Evolutionary conservation across 2,113 vertebrate species (phyloP).

Genomic region (Papio anubis): DNA sequence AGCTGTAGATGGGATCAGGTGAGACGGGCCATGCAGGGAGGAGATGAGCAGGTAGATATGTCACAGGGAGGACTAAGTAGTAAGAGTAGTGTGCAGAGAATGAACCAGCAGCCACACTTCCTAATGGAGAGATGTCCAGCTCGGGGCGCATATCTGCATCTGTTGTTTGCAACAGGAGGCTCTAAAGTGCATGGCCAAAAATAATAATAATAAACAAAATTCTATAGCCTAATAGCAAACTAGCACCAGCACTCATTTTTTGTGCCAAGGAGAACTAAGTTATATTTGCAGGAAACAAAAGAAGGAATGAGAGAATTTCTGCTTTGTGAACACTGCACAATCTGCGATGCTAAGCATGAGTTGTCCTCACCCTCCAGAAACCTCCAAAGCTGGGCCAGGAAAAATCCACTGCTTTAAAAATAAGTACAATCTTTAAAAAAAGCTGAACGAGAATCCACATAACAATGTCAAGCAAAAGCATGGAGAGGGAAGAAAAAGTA

Average conservation of each 20-base stretch:
- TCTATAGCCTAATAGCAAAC: accelerated
- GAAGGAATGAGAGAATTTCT: neutral
- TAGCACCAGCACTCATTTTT: neutral
- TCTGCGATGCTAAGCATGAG: accelerated
- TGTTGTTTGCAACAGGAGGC: neutral
- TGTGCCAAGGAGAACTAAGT: neutral
- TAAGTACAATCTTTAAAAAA: neutral
- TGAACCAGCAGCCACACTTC: neutral
- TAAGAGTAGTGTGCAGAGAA: neutral
- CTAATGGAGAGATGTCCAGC: accelerated
- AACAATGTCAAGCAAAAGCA: neutral
- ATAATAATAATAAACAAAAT: neutral
- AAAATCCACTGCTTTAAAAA: neutral
- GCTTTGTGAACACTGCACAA: neutral
- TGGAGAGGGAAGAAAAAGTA: neutral
- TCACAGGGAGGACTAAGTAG: neutral
- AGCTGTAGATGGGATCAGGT: neutral
- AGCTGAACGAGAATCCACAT: neutral
- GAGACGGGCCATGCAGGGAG: accelerated
- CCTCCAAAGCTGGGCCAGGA: neutral
- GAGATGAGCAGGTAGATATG: neutral
- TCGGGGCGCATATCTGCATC: accelerated
- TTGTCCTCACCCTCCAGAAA: neutral
- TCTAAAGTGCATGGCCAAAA: neutral
- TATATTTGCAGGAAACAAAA: neutral